Evolutionary conservation across 2,113 vertebrate species (phyloP).

Genomic region (Cynopterus brachyotis): DNA sequence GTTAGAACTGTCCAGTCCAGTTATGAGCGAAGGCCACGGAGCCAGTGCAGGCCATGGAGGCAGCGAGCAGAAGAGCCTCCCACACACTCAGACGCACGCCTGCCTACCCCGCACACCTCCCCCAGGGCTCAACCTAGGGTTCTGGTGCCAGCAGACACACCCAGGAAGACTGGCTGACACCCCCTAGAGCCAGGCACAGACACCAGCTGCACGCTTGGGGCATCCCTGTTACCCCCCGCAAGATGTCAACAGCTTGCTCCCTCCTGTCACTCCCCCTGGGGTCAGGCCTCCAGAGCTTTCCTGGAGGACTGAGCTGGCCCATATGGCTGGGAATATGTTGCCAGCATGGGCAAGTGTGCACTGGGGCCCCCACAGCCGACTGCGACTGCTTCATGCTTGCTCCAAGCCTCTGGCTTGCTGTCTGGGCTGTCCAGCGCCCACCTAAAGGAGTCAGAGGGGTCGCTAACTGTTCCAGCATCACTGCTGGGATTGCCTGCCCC

Average conservation of each 20-base stretch:
- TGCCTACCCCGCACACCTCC: neutral
- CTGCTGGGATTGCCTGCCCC: neutral
- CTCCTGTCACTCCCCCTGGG: conserved; percentile 77
- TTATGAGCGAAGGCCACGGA: conserved; percentile 87
- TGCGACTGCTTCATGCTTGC: conserved; percentile 78
- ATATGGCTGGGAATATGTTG: conserved; percentile 84
- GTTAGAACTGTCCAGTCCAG: conserved; percentile 86
- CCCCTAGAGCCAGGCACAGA: conserved; percentile 38
- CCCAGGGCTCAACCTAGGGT: neutral
- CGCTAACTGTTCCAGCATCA: neutral
- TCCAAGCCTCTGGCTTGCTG: conserved; percentile 84
- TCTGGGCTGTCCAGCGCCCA: neutral
- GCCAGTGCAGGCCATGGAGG: conserved; percentile 82
- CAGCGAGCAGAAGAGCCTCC: conserved; percentile 69
- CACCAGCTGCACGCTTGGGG: conserved; percentile 78
- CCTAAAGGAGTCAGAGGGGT: neutral
- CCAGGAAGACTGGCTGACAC: neutral
- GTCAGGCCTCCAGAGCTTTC: conserved; percentile 83
- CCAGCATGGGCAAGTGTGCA: conserved; percentile 81
- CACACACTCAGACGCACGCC: neutral
- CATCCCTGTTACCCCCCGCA: conserved; percentile 63
- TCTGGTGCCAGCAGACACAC: neutral
- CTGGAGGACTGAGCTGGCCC: conserved; percentile 84
- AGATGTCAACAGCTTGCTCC: conserved; percentile 77
- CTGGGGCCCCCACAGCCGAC: conserved; percentile 82